Conservation (phyloP, 2,797 vertebrate genomes). For the Peromyscus melanophrys region DNA sequence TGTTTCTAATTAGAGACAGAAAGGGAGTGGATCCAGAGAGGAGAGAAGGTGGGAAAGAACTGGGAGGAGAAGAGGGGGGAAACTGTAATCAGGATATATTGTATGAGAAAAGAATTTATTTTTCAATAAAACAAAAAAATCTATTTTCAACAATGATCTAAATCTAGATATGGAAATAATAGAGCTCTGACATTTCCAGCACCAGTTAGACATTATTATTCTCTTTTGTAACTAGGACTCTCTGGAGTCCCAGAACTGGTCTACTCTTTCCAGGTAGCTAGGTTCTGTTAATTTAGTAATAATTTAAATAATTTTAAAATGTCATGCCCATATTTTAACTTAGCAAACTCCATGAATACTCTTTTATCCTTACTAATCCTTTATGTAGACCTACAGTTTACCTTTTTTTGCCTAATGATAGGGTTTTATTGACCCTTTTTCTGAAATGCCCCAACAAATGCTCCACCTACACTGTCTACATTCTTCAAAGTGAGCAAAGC, state of each 20-base stretch:
- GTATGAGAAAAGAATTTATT: not conserved
- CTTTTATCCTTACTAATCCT: not conserved
- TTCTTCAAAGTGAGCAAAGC: not conserved
- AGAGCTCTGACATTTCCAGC: not conserved
- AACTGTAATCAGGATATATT: not conserved
- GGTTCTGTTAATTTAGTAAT: conserved; percentile 3
- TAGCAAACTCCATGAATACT: not conserved
- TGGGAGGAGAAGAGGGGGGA: too few relatives aligned
- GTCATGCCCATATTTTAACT: not conserved
- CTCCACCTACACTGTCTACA: not conserved
- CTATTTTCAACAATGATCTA: not conserved
- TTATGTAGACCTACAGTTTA: not conserved
- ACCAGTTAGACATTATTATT: not conserved
- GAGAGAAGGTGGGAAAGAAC: not conserved
- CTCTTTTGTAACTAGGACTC: not conserved
- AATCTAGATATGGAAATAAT: conserved; percentile 1
- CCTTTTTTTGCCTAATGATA: not conserved
- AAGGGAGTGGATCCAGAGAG: not conserved
- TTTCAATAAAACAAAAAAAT: not conserved
- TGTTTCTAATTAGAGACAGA: not conserved
- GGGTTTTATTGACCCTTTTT: not conserved
- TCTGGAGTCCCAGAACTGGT: not conserved
- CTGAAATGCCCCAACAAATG: not conserved
- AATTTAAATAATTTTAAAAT: conserved; percentile 19
- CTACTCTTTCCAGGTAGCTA: not conserved